These are phyloP conservation scores for Cryptomyrus ogoouensis DNA, from an alignment of 2,113 vertebrate genomes.

Conservation along the genomic window DNA sequence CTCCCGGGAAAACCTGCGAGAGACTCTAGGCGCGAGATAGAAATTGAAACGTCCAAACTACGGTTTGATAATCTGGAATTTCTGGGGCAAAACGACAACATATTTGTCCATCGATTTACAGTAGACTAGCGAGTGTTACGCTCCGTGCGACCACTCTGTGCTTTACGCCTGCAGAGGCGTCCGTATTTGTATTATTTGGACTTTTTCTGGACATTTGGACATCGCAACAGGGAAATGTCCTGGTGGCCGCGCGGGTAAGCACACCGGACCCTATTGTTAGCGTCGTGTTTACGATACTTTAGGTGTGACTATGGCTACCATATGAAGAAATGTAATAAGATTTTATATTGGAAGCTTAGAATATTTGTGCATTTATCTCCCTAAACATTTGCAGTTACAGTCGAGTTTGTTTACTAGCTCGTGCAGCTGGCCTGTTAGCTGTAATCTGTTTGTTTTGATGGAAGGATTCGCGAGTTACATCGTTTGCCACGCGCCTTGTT, in stretches of 20 bases:
- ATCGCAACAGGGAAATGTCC: constrained; percentile 15
- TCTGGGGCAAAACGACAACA: background rate
- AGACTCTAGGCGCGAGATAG: constrained; percentile 17
- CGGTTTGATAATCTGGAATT: background rate
- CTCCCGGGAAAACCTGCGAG: constrained; percentile 26
- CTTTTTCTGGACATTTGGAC: constrained; percentile 3
- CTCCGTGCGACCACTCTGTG: constrained; percentile 31
- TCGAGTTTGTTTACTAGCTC: background rate
- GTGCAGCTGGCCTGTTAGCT: background rate
- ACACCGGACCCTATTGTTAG: background rate
- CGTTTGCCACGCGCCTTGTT: background rate
- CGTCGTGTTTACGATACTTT: background rate
- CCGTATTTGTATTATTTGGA: constrained; percentile 14
- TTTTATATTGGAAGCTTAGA: background rate
- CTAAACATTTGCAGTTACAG: background rate
- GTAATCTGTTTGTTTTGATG: background rate
- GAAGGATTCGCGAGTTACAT: background rate
- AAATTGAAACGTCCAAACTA: background rate
- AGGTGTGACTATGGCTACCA: background rate
- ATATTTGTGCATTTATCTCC: background rate
- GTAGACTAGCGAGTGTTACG: background rate
- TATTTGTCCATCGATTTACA: background rate
- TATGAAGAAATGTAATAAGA: background rate
- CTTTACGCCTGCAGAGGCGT: background rate
- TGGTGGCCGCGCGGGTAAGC: constrained; percentile 25